Conservation (phyloP, 92 coral and sea anemone genomes). For the Porites lobata region DNA sequence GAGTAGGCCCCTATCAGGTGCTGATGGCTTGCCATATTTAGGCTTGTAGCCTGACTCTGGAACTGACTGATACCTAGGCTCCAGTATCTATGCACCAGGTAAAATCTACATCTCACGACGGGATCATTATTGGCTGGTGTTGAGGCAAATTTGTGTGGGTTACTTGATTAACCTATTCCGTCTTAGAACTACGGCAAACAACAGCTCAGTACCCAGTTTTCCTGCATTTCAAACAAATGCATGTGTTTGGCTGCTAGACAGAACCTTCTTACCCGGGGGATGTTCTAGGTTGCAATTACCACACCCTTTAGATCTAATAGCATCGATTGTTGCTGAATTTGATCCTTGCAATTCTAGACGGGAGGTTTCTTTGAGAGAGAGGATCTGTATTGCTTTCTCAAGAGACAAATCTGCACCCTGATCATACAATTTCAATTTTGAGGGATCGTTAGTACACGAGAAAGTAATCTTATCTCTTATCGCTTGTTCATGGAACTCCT, state of each 20-base stretch:
- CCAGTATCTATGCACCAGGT: slow-evolving; percentile 66
- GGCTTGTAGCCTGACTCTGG: slow-evolving; percentile 43
- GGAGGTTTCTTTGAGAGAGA: slow-evolving; percentile 60
- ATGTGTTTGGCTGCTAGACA: slow-evolving; percentile 68
- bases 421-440: slow-evolving; percentile 41
- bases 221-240: slow-evolving; percentile 51
- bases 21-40: slow-evolving; percentile 36
- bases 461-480: too few species aligned
- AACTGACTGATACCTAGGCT: slow-evolving; percentile 69
- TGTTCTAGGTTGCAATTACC: slow-evolving; percentile 38
- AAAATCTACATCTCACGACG: neutral
- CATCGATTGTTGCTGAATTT: slow-evolving; percentile 34
- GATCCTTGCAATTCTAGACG: slow-evolving; percentile 29
- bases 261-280: slow-evolving; percentile 38
- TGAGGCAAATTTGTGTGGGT: slow-evolving; percentile 16
- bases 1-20: slow-evolving; percentile 53
- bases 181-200: slow-evolving; percentile 53
- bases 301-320: slow-evolving; percentile 42
- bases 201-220: slow-evolving; percentile 44
- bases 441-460: too few species aligned
- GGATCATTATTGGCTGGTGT: slow-evolving; percentile 34
- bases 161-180: slow-evolving; percentile 28
- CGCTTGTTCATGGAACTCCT: too few species aligned
- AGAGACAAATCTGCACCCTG: slow-evolving; percentile 49
- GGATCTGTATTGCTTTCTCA: slow-evolving; percentile 62